Percentiles rank a stretch among this genome's conserved stretches.
These are phyloP conservation scores for Psilopsiagon aurifrons DNA, from an alignment of 2,113 vertebrate genomes.

Conservation along the genomic window DNA sequence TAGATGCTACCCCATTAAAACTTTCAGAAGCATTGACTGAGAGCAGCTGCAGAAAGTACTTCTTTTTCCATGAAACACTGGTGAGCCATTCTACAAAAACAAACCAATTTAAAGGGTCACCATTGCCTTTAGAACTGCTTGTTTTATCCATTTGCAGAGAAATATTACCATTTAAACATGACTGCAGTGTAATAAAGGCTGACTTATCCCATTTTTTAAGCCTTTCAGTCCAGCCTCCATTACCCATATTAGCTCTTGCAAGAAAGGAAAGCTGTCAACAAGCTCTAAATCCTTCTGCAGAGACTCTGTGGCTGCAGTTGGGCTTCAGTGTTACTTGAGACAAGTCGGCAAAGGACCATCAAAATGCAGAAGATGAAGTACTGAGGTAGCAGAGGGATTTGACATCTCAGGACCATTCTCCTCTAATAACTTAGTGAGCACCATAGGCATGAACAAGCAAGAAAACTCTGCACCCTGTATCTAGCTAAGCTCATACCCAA, in stretches of 20 bases:
- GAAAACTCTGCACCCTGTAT: neutral
- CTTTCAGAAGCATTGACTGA: neutral
- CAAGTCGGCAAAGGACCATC: neutral
- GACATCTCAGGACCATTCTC: neutral
- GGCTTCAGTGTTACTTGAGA: neutral
- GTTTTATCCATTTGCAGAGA: neutral
- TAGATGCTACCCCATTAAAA: neutral
- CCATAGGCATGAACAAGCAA: neutral
- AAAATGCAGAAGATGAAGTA: neutral
- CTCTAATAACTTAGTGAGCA: neutral
- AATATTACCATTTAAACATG: conserved; percentile 20
- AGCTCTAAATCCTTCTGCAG: neutral
- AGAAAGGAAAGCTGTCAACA: neutral
- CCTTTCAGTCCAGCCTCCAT: neutral
- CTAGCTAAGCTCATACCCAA: neutral
- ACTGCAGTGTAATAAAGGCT: neutral
- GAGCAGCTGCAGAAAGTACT: neutral
- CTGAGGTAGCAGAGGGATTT: neutral
- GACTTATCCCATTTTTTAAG: neutral
- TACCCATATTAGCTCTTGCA: neutral
- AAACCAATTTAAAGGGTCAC: neutral
- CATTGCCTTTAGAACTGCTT: conserved; percentile 4
- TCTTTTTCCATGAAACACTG: conserved; percentile 17
- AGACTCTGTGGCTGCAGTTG: neutral
- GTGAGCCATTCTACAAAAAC: neutral